phyloP scores from a whole-genome alignment of 2,113 vertebrate species.

The Arothron firmamentum region DNA sequence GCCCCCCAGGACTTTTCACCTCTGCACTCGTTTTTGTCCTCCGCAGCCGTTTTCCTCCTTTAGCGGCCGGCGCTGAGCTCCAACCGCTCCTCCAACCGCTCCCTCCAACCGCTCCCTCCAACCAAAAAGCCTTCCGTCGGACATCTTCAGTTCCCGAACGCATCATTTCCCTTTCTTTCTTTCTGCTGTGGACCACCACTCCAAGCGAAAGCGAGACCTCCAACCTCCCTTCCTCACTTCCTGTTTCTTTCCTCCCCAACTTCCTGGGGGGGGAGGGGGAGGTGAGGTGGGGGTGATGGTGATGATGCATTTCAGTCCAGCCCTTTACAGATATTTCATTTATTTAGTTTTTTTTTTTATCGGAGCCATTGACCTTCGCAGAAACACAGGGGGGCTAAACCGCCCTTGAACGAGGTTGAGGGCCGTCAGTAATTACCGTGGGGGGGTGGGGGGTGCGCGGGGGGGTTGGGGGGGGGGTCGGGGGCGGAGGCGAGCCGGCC shows the following conservation, averaged over 20 bases:
- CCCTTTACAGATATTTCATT: background rate
- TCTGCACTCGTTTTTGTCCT: conserved; percentile 16
- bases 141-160: conserved; percentile 12
- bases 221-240: background rate
- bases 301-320: background rate
- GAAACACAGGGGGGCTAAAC: conserved; percentile 36
- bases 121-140: conserved; percentile 20
- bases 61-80: background rate
- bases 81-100: no score
- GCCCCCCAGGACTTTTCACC: conserved; percentile 56
- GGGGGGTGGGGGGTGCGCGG: conserved; percentile 20
- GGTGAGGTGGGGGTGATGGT: no score
- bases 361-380: conserved; percentile 19
- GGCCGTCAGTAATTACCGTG: conserved; percentile 48
- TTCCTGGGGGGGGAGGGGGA: no score
- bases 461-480: conserved; percentile 15
- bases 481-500: conserved; percentile 41
- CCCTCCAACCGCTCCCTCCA: no score
- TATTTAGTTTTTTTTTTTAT: background rate
- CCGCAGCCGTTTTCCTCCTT: conserved; percentile 13
- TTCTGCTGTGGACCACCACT: no score
- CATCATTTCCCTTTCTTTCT: background rate
- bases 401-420: conserved; percentile 55
- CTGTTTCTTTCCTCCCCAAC: background rate
- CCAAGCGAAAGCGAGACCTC: background rate